Evolutionary conservation across 2,113 vertebrate species (phyloP).

Genomic region (Larimichthys crocea): DNA sequence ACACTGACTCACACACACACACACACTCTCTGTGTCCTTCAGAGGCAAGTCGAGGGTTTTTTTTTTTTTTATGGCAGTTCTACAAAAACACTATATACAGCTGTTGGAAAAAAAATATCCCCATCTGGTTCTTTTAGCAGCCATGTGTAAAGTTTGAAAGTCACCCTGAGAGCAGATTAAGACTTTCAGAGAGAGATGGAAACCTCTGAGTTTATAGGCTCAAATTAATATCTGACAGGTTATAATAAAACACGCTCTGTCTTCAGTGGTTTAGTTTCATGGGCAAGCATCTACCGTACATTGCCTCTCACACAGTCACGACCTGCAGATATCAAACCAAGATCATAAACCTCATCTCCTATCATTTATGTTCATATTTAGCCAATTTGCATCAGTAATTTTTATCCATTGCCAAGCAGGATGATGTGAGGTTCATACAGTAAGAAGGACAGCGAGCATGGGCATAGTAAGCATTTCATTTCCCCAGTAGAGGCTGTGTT

Average conservation of each 20-base stretch:
- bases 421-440: background rate
- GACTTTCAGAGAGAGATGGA: slow-evolving; percentile 19
- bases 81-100: slow-evolving; percentile 40
- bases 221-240: slow-evolving; percentile 39
- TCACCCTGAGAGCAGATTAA: slow-evolving; percentile 58
- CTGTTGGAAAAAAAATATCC: slow-evolving; percentile 22
- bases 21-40: slow-evolving; percentile 18
- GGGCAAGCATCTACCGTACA: background rate
- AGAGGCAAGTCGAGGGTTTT: slow-evolving; percentile 33
- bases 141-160: slow-evolving; percentile 64
- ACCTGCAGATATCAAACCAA: background rate
- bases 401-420: background rate
- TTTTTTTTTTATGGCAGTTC: slow-evolving; percentile 16
- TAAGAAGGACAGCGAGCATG: background rate
- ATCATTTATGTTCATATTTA: background rate
- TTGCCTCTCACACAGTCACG: background rate
- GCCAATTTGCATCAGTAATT: background rate
- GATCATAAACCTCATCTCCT: background rate
- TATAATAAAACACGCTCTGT: slow-evolving; percentile 41
- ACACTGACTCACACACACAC: background rate
- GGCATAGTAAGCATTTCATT: background rate
- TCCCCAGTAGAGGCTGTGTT: background rate
- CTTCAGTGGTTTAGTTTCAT: slow-evolving; percentile 26
- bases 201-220: slow-evolving; percentile 31
- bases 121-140: slow-evolving; percentile 40